Base-by-base conservation (phyloP, 2,113 vertebrate species). In the Oceanodroma tethys region DNA sequence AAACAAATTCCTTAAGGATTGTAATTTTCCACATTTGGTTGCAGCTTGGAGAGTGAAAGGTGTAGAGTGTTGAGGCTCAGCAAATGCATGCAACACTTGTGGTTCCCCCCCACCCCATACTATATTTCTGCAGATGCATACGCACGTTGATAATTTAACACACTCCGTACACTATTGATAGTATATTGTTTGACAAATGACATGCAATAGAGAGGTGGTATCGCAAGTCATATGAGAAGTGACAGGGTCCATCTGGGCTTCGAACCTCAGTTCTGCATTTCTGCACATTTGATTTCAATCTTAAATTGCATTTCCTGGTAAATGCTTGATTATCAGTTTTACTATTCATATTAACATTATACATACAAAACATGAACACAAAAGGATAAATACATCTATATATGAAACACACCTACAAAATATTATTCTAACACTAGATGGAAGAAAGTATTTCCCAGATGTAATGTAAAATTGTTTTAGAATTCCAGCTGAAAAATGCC, bases 51-150 rank as follows among this genome's bases (percentile, higher is more conserved):
- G 26, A 8, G 13, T 19, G 23, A 38, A 60, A 91, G 48, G 25
- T 45, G 42, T 50, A 52, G 80, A 56, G 63, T 9, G 26, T 38
- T 59, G 59, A 53, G 20, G 14, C 66, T 60, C 82, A 60, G 76
- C 59, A 38, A n/a, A 78, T 2, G 13, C 5, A 2, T 7, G 4
- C 43, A 66, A 16, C 0, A 7, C 12, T 45, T 30, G 20, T 6
- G 36, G 21, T 2, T 20, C 23, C 5, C 40, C 2, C 34, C 25
- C 26, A 0, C 15, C n/a, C 32, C 1, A 1, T 10, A n/a, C 23
- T 7, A 1, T 20, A 14, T 32, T 45, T 72, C 66, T 79, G 73
- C 12, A 66, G n/a, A 6, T 66, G 47, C 47, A 66, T 10, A 14
- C 25, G 32, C 52, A n/a, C 10, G 10, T 30, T 68, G 45, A 21